These are phyloP conservation scores for Spialia ferax DNA, from an alignment of 2,888 invertebrate species.

Conservation along the genomic window DNA sequence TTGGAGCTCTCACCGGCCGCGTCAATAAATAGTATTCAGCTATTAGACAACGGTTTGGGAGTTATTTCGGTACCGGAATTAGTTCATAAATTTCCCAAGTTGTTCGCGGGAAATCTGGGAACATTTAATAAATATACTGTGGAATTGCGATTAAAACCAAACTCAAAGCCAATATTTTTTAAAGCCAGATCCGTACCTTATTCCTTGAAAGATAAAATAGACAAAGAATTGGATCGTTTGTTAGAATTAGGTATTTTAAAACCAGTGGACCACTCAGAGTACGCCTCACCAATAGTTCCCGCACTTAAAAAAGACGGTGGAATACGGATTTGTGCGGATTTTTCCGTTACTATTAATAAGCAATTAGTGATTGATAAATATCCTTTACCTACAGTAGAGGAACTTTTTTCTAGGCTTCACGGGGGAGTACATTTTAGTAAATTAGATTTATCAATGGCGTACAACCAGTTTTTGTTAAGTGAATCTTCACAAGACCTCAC, in stretches of 20 bases:
- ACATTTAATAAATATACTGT: conserved; percentile 42
- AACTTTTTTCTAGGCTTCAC: conserved; percentile 43
- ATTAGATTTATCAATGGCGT: conserved; percentile 46
- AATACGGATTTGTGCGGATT: conserved; percentile 44
- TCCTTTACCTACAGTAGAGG: conserved; percentile 44
- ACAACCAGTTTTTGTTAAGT: conserved; percentile 40
- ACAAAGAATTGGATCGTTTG: conserved; percentile 39
- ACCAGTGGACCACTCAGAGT: conserved; percentile 42
- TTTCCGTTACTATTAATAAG: conserved; percentile 47
- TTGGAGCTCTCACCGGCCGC: conserved; percentile 35
- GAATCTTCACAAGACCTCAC: conserved; percentile 37
- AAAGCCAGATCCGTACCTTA: conserved; percentile 43
- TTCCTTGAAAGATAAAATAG: conserved; percentile 41
- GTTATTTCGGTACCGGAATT: conserved; percentile 9
- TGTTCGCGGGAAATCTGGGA: conserved; percentile 22
- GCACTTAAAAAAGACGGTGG: conserved; percentile 43
- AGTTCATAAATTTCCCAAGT: conserved; percentile 21
- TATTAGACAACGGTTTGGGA: neutral
- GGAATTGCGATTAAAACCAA: conserved; percentile 41
- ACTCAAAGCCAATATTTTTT: conserved; percentile 45
- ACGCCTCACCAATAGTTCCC: conserved; percentile 43
- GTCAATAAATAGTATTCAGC: conserved; percentile 9
- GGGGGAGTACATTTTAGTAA: conserved; percentile 46
- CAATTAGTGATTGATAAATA: conserved; percentile 47
- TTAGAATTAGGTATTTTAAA: conserved; percentile 37